phyloP scores from a whole-genome alignment of 2,797 vertebrate genomes.

The Cichlasoma orientale region DNA sequence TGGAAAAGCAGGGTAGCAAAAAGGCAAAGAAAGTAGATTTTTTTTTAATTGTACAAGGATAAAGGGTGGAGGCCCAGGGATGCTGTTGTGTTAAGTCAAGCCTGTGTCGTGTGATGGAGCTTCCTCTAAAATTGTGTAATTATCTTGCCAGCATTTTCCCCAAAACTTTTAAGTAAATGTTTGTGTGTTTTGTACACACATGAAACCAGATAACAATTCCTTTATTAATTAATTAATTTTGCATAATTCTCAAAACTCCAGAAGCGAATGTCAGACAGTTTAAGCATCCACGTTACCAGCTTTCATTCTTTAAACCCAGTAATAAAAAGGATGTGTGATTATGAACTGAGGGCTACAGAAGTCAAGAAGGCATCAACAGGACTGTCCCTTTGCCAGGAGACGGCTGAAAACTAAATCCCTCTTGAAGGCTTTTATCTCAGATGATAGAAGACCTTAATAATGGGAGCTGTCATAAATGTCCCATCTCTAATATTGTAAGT shows the following conservation, averaged over 20 bases:
- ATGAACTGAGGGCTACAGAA: neutral
- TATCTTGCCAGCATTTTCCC: neutral
- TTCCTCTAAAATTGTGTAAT: neutral
- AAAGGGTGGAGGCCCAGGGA: neutral
- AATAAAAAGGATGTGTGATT: neutral
- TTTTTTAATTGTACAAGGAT: neutral
- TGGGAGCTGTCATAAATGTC: conserved; percentile 52
- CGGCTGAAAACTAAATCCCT: conserved; percentile 18
- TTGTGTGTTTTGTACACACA: neutral
- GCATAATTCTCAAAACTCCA: no score
- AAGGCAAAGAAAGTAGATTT: neutral
- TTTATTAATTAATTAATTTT: no score
- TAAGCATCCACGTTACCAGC: neutral
- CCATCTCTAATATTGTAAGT: conserved; percentile 53
- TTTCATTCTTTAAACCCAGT: neutral
- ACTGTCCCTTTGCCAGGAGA: conserved; percentile 10
- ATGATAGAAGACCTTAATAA: conserved; percentile 68
- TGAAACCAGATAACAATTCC: neutral
- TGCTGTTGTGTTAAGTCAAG: neutral
- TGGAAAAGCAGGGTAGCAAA: conserved; percentile 1
- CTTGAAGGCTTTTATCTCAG: conserved; percentile 33
- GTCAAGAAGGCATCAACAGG: neutral
- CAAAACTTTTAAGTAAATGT: neutral
- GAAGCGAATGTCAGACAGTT: neutral
- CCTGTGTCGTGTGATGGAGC: neutral